Percentiles rank a stretch among this genome's conserved stretches.
Conservation (phyloP, 2,888 invertebrate species). For the Oxycera nigricornis region DNA sequence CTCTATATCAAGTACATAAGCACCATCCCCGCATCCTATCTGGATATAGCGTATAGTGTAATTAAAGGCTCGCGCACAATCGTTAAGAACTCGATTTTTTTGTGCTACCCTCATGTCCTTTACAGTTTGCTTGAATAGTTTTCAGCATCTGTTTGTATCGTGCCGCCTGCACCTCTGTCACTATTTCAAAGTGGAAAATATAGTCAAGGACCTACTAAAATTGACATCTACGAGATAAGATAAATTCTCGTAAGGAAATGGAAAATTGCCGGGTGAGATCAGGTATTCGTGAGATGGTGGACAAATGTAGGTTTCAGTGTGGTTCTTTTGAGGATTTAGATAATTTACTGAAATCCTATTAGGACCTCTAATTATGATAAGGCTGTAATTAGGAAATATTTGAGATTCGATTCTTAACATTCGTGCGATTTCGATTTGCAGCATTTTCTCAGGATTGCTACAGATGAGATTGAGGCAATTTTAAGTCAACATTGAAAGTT, state of each 20-base stretch:
- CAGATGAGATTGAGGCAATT: no score
- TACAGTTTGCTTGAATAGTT: background rate
- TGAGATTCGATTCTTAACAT: no score
- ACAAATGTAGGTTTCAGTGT: background rate
- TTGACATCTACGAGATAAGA: conserved; percentile 13
- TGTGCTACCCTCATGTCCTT: background rate
- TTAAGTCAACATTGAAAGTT: no score
- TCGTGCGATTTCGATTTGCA: no score
- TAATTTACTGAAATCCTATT: conserved; percentile 10
- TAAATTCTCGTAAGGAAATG: background rate
- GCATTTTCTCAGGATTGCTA: no score
- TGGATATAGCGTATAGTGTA: background rate
- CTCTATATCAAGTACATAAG: no score
- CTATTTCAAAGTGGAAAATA: background rate
- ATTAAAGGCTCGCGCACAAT: background rate
- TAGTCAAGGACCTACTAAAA: background rate
- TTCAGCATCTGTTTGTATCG: background rate
- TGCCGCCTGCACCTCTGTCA: conserved; percentile 4
- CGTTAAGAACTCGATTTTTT: background rate
- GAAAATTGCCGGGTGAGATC: background rate
- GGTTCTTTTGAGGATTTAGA: background rate
- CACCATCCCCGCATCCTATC: background rate
- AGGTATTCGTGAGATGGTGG: background rate
- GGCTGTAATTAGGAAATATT: background rate
- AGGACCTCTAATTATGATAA: conserved; percentile 15